Percentiles rank a stretch among this genome's conserved stretches.
Evolutionary conservation across 1,140 invertebrate genomes (phyloP).

Genomic region (Eumaeus atala): DNA sequence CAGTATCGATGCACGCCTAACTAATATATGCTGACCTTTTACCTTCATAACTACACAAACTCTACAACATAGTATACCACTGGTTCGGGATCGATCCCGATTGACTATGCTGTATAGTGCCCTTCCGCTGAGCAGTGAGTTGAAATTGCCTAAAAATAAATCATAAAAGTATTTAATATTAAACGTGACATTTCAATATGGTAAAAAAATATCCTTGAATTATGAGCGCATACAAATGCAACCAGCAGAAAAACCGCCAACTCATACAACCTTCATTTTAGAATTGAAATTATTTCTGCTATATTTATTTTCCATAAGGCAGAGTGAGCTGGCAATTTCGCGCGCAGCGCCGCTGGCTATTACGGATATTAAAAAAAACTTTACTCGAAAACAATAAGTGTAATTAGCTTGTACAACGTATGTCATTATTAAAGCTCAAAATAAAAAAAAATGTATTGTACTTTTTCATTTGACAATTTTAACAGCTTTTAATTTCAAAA

Average conservation of each 20-base stretch:
- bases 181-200: too few species aligned
- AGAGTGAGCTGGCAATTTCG: constrained; percentile 46
- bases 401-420: constrained; percentile 1
- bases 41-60: too few species aligned
- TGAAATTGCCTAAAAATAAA: too few species aligned
- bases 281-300: constrained; percentile 65
- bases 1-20: too few species aligned
- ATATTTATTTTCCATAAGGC: constrained; percentile 67
- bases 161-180: too few species aligned
- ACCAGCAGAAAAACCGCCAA: constrained; percentile 33
- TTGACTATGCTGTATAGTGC: too few species aligned
- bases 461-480: neutral
- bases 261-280: constrained; percentile 54
- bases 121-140: too few species aligned
- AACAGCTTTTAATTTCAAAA: too few species aligned
- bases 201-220: too few species aligned
- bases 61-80: too few species aligned
- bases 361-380: constrained; percentile 17
- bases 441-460: neutral
- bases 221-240: constrained; percentile 7
- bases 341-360: constrained; percentile 20
- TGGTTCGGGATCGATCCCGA: too few species aligned
- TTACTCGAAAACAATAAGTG: constrained; percentile 12
- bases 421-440: neutral
- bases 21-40: too few species aligned